Evolutionary conservation across 2,888 invertebrate species (phyloP), one percentile per base, ranked within the genome.

Genomic region (Rhimphoctona megacephalus): DNA sequence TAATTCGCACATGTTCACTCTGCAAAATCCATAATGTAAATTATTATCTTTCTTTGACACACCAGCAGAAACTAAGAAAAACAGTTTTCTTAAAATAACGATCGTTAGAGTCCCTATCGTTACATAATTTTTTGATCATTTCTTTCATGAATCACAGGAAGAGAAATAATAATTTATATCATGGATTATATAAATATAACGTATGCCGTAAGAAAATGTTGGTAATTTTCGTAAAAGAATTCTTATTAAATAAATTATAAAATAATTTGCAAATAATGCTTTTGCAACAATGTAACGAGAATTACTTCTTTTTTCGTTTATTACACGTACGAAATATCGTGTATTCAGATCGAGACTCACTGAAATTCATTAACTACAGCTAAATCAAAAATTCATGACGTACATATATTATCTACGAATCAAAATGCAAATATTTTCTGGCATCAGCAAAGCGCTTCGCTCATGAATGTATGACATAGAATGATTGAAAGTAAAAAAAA

Each of bases 401-500:
- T 64, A 8, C 22, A 36, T 73, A 54, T 52, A 76, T 76, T 49
- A 52, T 61, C 17, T 61, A 69, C 49, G 30, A 85, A 82, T 80
- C 36, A 30, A 74, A 82, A 82, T 74, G 73, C 61, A 83, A 72
- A 39, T 70, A 64, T 79, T 72, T 61, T 78, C 69, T 66, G 74
- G 54, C 39, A 49, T 33, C 66, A 30, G 61, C 57, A 80, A 80
- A 79, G 77, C 25, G 74, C 82, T 79, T 54, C 49, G 61, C 76
- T 85, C 74, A 66, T 67, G 72, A 83, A 81, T 83, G 80, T 78
- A 78, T 64, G 81, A 74, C 36, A 52, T 86, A 86, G 83, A 86
- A 81, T 86, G 81, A 78, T 81, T 77, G 77, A 83, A 81, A 81
- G 73, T 81, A 79, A 81, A 46, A 82, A 77, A 72, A 78, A 66